A percentile compares a stretch with the other conserved stretches of the same genome.
These are phyloP conservation scores for Masticophis lateralis DNA, from an alignment of 2,797 vertebrate genomes.

Conservation along the genomic window DNA sequence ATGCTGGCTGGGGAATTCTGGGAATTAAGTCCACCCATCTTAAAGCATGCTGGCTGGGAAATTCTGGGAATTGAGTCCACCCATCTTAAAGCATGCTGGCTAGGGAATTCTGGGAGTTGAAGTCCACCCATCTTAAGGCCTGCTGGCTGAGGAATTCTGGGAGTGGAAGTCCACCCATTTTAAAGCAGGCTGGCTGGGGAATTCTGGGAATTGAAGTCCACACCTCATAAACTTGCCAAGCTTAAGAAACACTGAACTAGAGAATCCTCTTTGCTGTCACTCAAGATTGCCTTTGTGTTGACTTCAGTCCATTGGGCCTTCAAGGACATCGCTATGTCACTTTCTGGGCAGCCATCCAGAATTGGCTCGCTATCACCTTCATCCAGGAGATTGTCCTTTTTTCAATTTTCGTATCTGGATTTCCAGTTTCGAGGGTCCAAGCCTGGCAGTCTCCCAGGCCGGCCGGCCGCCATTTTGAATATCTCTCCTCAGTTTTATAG, in stretches of 20 bases:
- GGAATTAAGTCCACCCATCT: too few relatives aligned
- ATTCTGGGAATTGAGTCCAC: too few relatives aligned
- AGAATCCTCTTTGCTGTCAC: background rate
- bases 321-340: background rate
- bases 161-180: too few relatives aligned
- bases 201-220: background rate
- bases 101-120: too few relatives aligned
- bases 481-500: background rate
- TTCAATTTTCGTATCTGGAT: background rate
- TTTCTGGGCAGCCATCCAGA: background rate
- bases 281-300: background rate
- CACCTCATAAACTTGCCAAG: background rate
- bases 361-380: background rate
- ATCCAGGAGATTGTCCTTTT: background rate
- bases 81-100: too few relatives aligned
- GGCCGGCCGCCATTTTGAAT: background rate
- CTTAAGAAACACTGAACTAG: background rate
- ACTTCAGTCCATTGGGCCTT: background rate
- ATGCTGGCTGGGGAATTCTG: too few relatives aligned
- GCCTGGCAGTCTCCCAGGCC: background rate
- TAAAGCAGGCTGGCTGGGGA: background rate
- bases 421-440: background rate
- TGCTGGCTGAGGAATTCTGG: too few relatives aligned
- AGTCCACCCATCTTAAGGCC: too few relatives aligned
- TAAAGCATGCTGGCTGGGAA: too few relatives aligned